Evolutionary conservation across 2,888 invertebrate genomes (phyloP).

Genomic region (Zele albiditarsus): DNA sequence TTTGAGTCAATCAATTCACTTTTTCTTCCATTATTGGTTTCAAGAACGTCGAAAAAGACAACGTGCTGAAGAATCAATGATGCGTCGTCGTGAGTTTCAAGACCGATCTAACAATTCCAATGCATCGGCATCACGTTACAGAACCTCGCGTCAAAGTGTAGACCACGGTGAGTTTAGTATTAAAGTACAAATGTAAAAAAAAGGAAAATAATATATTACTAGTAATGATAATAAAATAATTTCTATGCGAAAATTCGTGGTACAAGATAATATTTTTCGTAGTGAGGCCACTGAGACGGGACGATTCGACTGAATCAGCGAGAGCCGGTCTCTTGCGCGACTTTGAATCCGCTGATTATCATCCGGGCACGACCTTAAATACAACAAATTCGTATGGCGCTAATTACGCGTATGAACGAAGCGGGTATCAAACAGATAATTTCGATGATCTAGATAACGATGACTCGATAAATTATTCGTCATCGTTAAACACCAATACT

Average conservation of each 20-base stretch:
- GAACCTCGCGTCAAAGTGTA: slow-evolving; percentile 71
- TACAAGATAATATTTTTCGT: slow-evolving; percentile 47
- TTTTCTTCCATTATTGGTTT: slow-evolving; percentile 2
- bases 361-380: slow-evolving; percentile 74
- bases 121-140: slow-evolving; percentile 68
- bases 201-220: slow-evolving; percentile 7
- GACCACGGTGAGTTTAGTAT: slow-evolving; percentile 72
- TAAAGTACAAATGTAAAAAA: slow-evolving; percentile 35
- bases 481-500: slow-evolving; percentile 71
- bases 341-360: slow-evolving; percentile 83
- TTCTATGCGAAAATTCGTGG: neutral
- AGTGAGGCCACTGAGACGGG: slow-evolving; percentile 75
- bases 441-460: slow-evolving; percentile 68
- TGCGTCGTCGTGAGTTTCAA: slow-evolving; percentile 82
- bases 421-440: slow-evolving; percentile 68
- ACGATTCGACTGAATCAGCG: slow-evolving; percentile 81
- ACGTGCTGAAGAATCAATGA: slow-evolving; percentile 85
- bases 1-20: neutral
- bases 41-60: slow-evolving; percentile 87
- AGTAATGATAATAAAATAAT: neutral
- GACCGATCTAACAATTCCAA: slow-evolving; percentile 76
- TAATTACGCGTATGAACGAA: slow-evolving; percentile 58
- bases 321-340: slow-evolving; percentile 86
- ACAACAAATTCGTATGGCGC: slow-evolving; percentile 63
- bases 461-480: slow-evolving; percentile 65